Base-by-base conservation (phyloP, 2,888 invertebrate genomes). In the Copidosoma aretas region DNA sequence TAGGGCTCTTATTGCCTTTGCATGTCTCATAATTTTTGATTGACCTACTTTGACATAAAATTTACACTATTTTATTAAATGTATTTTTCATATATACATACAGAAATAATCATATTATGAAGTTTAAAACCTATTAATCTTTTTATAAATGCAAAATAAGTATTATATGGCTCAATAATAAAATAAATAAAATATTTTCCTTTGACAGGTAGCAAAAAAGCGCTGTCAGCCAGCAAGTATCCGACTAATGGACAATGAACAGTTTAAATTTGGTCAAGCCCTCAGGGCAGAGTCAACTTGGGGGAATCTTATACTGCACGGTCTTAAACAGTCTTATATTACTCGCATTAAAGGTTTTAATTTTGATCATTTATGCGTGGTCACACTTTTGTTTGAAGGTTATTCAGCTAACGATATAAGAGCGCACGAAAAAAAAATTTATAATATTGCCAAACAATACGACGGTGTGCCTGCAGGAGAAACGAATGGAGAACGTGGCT, bases 231-330 rank as follows among this genome's bases (percentile, higher is more conserved):
- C 98, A 0, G 92, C 98, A 19, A 98, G 98, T 21, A 93, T 99
- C 71, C 88, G 98, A 24, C 87, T 99, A 14, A 94, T 99, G 93
- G 98, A 99, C 84, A 98, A 99, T 79, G 94, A 96, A 74, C 99
- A 99, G 86, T 99, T 99, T 82, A 90, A 93, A 73, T 95, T 99
- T 85, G 98, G 94, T 0, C 91, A 93, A 81, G 89, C 92, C 0
- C 84, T 95, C 8, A 90, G 92, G 77, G 88, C 90, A 0, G 87
- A 85, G 49, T 70, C 85, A 77, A 86, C 87, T 0, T 90, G 91
- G 86, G 86, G 90, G 25, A 88, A 90, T 0, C 86, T 89, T 10
- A 78, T 94, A 1, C 82, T 93, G 14, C 97, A 97, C 75, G 90
- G 90, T 0, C 78, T 97, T 0, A 97, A 97, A 81, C 92, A 92